Percentiles rank a stretch among this genome's conserved stretches.
These are phyloP conservation scores for Eleginops maclovinus DNA, from an alignment of 2,113 vertebrate genomes.

Conservation along the genomic window DNA sequence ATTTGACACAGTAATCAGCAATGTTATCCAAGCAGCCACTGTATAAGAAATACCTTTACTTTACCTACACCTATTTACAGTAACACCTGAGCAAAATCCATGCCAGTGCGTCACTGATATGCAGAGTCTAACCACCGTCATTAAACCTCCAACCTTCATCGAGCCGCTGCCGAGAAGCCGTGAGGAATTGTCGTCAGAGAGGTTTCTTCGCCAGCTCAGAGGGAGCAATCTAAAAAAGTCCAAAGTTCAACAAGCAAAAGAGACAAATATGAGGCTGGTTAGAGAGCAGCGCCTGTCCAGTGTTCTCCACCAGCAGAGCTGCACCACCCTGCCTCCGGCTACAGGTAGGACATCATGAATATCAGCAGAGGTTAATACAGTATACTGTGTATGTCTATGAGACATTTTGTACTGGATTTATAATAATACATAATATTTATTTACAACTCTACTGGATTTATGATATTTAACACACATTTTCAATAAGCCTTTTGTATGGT, in stretches of 20 bases:
- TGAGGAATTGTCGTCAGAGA: not conserved
- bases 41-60: not conserved
- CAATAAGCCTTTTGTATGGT: not conserved
- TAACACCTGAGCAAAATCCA: not conserved
- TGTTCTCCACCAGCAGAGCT: slow-evolving; percentile 45
- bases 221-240: slow-evolving; percentile 59
- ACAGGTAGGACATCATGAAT: slow-evolving; percentile 17
- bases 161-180: not conserved
- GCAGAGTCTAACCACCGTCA: not conserved
- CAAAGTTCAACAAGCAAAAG: slow-evolving; percentile 52
- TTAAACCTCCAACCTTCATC: not conserved
- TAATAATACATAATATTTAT: no score
- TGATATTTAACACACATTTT: not conserved
- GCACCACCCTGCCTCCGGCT: not conserved
- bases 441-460: not conserved
- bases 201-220: not conserved
- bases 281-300: slow-evolving; percentile 21
- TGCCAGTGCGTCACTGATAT: slow-evolving; percentile 24
- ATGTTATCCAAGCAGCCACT: not conserved
- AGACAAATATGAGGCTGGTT: slow-evolving; percentile 37
- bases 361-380: not conserved
- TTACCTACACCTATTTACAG: not conserved
- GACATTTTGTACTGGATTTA: not conserved
- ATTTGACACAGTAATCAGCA: no score
- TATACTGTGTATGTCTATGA: not conserved